phyloP scores from a whole-genome alignment of 2,888 invertebrate species.

The Heteropelma amictum region DNA sequence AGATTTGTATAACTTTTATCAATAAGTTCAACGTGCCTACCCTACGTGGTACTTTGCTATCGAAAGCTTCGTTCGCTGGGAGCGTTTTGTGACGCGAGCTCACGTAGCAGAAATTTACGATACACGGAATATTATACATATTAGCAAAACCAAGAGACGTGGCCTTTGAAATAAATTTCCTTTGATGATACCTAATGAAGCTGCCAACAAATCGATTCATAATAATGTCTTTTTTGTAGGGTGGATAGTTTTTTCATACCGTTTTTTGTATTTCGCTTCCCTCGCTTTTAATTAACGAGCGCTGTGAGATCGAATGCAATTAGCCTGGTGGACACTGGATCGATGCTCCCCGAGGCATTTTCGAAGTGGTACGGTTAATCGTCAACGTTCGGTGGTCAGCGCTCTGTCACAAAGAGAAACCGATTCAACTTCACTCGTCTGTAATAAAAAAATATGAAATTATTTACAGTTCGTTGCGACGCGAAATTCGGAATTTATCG shows the following conservation, averaged over 20 bases:
- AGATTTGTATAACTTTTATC: no score
- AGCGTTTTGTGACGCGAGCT: no score
- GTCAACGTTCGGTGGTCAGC: not conserved
- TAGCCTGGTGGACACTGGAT: conserved; percentile 52
- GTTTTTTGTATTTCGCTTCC: conserved; percentile 11
- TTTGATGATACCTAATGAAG: conserved; percentile 42
- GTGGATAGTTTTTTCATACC: not conserved
- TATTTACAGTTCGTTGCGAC: no score
- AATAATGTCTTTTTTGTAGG: conserved; percentile 30
- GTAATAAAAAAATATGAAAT: no score
- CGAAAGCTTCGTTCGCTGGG: no score
- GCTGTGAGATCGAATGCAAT: conserved; percentile 54
- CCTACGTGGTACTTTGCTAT: no score
- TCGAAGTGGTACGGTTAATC: conserved; percentile 7
- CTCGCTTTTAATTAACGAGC: conserved; percentile 46
- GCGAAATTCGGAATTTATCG: no score
- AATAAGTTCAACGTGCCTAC: no score
- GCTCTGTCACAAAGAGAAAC: not conserved
- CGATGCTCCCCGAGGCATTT: conserved; percentile 48
- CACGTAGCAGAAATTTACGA: not conserved
- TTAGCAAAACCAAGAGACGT: not conserved
- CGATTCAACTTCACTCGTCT: no score
- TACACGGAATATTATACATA: not conserved
- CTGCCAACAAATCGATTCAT: conserved; percentile 46
- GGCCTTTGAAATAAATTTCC: conserved; percentile 35